Base-by-base conservation (phyloP, 1,140 invertebrate genomes). In the Drosophila nebulosa region DNA sequence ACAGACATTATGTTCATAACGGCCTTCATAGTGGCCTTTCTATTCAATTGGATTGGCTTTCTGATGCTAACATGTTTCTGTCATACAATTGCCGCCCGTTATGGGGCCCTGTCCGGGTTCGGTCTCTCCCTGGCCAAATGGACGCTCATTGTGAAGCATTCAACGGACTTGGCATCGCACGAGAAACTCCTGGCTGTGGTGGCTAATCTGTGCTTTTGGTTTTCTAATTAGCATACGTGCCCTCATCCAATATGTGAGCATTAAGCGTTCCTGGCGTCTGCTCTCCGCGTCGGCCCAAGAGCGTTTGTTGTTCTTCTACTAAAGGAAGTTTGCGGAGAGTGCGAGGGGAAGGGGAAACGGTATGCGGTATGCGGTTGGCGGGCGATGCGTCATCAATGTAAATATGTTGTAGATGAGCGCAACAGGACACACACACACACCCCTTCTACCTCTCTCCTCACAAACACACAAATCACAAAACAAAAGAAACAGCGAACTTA, bases 1-100 rank as follows among this genome's bases (percentile, higher is more conserved):
- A 97, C 96, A 36, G 96, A 97, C 91, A 95, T 97, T 72, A 96
- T 97, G 94, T 97, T 97, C 90, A 94, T 96, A 69, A 96, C 95
- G 63, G 96, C 96, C 27, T 97, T 97, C 92, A 94, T 97, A 89
- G 95, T 97, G 90, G 95, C 96, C 72, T 97, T 97, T 91, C 93
- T 97, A 24, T 98, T 98, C 92, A 98, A 98, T 92, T 98, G 97
- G 97, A 96, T 98, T 90, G 97, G 97, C 53, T 98, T 98, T 90
- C 92, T 98, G 57, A 93, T 98, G 77, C 92, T 97, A 59, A 96
- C 98, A 94, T 98, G 97, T 88, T 97, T 98, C 92, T 98, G 97
- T 91, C 97, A 97, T 90, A 98, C 97, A 36, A 96, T 98, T 86
- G 97, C 97, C 50, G 97, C 96, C 39, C 94, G 97, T 77, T 98